These are phyloP conservation scores for Salmo trutta DNA, from an alignment of 2,797 vertebrate species.

Conservation along the genomic window DNA sequence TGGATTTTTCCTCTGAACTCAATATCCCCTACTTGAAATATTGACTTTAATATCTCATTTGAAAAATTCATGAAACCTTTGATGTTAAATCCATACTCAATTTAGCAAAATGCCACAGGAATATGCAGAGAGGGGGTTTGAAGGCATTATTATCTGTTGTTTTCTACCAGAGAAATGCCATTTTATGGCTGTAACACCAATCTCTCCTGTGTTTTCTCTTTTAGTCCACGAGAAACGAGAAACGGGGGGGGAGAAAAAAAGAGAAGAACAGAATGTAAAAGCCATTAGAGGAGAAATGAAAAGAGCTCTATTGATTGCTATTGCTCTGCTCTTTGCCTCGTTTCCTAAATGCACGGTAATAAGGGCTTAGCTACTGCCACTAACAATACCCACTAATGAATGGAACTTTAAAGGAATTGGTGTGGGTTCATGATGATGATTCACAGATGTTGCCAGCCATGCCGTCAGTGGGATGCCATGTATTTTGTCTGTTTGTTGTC, in stretches of 20 bases:
- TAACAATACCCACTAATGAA: conserved; percentile 98
- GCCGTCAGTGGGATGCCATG: conserved; percentile 80
- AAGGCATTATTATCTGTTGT: conserved; percentile 96
- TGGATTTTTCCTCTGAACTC: conserved; percentile 84
- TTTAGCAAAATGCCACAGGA: conserved; percentile 99
- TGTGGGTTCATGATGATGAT: conserved; percentile 75
- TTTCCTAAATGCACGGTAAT: conserved; percentile 98
- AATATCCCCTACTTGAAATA: conserved; percentile 98
- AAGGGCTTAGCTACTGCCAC: conserved; percentile 89
- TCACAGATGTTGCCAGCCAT: conserved; percentile 89
- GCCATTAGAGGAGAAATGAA: conserved; percentile 98
- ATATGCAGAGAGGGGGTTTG: conserved; percentile 86
- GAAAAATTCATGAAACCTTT: conserved; percentile 99
- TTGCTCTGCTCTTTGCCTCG: conserved; percentile 94
- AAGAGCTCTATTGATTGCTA: conserved; percentile 99
- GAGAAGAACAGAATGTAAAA: conserved; percentile 75
- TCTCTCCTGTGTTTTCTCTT: conserved; percentile 92
- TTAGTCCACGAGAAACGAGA: conserved; percentile 58
- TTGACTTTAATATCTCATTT: conserved; percentile 99
- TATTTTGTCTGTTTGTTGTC: conserved; percentile 71
- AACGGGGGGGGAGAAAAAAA: conserved; percentile 53
- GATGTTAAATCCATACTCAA: conserved; percentile 99
- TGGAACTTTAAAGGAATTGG: conserved; percentile 95
- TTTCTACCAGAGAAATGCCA: conserved; percentile 95
- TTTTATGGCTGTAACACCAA: conserved; percentile 93